A percentile compares a stretch with the other conserved stretches of the same genome.
These are phyloP conservation scores for Cetonia aurata DNA, from an alignment of 2,888 invertebrate genomes.

Conservation along the genomic window DNA sequence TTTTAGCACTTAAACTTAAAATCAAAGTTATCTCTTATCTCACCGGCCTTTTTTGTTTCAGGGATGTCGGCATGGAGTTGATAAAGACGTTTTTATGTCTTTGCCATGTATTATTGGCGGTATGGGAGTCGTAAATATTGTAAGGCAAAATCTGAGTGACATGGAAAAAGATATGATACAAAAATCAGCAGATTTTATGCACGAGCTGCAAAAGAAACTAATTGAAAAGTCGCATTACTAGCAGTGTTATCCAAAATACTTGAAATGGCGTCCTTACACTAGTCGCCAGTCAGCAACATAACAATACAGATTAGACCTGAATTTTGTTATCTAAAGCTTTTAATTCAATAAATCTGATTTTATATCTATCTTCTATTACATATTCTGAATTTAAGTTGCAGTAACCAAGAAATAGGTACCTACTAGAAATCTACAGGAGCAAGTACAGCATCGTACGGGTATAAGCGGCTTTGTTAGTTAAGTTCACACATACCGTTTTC, in stretches of 20 bases:
- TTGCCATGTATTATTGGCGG: constrained; percentile 69
- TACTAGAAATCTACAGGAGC: too few relatives aligned
- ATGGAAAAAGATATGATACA: constrained; percentile 64
- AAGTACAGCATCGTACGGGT: too few relatives aligned
- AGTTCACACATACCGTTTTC: too few relatives aligned
- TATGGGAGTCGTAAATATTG: constrained; percentile 66
- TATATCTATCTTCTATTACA: too few relatives aligned
- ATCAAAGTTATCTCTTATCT: neutral
- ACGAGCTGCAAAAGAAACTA: constrained; percentile 65
- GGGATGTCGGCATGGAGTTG: constrained; percentile 69
- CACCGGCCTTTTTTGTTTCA: constrained; percentile 27
- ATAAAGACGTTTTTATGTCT: constrained; percentile 72
- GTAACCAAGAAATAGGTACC: too few relatives aligned
- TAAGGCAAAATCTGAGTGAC: constrained; percentile 67
- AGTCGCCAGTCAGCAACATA: too few relatives aligned
- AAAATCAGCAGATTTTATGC: constrained; percentile 66
- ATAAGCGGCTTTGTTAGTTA: too few relatives aligned
- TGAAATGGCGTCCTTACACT: too few relatives aligned
- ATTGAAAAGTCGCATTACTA: constrained; percentile 30
- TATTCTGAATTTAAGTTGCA: too few relatives aligned
- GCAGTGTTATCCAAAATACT: constrained; percentile 1
- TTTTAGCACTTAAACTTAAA: neutral
- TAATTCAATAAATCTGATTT: too few relatives aligned
- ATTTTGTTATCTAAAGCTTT: too few relatives aligned
- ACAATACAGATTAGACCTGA: too few relatives aligned